Evolutionary conservation across 2,888 invertebrate species (phyloP), one percentile per base, ranked within the genome.

Genomic region (Tiliacea citrago): DNA sequence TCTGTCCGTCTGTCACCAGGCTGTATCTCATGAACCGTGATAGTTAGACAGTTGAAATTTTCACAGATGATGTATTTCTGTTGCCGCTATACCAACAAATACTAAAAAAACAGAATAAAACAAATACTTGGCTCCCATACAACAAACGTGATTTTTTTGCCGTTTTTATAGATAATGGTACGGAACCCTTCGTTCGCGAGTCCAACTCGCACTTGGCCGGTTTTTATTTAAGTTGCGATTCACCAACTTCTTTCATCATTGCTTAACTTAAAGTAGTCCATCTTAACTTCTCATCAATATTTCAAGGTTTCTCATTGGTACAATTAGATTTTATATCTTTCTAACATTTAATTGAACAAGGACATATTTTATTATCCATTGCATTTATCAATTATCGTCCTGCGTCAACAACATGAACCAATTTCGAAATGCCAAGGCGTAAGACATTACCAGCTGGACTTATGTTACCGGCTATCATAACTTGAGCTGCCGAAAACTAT

Each of bases 381-480:
- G 79, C 86, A 92, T 90, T 92, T 90, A 92, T 93, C 92, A 92
- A 88, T 89, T 87, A 88, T 88, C 83, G 77, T 88, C 89, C 87
- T 88, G 83, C 79, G 83, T 83, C 77, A 82, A 81, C 87, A 83
- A 68, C 68, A 16, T 90, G 90, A 88, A 90, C 90, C 87, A 90
- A 91, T 91, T 90, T 82, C 82, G 39, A 94, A 95, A 95, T 94
- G 95, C 91, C 95, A 95, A 95, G 95, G 95, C 85, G 91, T 88
- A 89, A 88, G 84, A 87, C 89, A 91, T 92, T 92, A 90, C 88
- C 29, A 61, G 87, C 88, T 90, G 90, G 91, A 90, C 86, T 83
- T 84, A 75, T 81, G 12, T 89, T 89, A 87, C 88, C 88, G 89
- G 85, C 91, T 91, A 91, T 65, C 78, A 81, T 91, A 90, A 75